Conservation (phyloP, 2,888 invertebrate species). For the Parascotia fuliginaria region DNA sequence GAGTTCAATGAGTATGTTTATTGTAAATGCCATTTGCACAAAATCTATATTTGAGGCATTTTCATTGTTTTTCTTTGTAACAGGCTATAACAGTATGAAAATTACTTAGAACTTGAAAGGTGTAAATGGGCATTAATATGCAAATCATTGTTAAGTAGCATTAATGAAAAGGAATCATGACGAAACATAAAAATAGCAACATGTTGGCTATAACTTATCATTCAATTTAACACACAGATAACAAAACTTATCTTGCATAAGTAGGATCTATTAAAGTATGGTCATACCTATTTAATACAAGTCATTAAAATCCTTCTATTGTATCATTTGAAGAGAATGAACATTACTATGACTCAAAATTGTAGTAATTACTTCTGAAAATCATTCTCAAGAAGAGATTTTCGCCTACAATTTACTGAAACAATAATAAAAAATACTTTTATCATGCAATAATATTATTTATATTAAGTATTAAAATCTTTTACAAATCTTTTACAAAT, state of each 20-base stretch:
- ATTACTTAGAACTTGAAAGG: not conserved
- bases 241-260: constrained; percentile 22
- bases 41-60: too few species aligned
- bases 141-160: not conserved
- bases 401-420: too few species aligned
- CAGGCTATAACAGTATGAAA: not conserved
- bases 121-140: not conserved
- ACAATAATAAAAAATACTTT: too few species aligned
- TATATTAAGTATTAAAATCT: too few species aligned
- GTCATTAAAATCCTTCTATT: too few species aligned
- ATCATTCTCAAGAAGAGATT: too few species aligned
- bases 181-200: constrained; percentile 15
- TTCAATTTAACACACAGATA: constrained; percentile 39
- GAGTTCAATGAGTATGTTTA: not conserved
- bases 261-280: not conserved
- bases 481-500: too few species aligned
- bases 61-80: not conserved
- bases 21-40: too few species aligned
- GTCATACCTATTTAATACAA: not conserved
- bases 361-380: too few species aligned
- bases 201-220: constrained; percentile 23
- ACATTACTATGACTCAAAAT: too few species aligned
- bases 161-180: constrained; percentile 5
- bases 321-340: too few species aligned
- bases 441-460: too few species aligned